Evolutionary conservation across 2,797 vertebrate genomes (phyloP).

Genomic region (Coccyzus lansbergi): DNA sequence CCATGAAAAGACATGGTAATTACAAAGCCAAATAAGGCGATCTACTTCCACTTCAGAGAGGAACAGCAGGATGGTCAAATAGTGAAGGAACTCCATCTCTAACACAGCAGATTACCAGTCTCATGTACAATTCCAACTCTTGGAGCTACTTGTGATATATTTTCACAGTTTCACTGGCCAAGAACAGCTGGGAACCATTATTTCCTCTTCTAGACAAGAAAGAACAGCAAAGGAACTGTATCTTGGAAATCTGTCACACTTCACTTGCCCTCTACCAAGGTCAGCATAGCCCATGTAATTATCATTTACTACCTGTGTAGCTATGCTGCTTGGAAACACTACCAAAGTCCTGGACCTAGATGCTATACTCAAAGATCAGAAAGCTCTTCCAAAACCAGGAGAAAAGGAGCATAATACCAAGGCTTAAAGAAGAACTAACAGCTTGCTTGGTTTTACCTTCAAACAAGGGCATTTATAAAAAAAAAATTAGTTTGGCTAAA

Average conservation of each 20-base stretch:
- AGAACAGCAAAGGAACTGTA: not conserved
- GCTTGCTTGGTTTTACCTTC: no score
- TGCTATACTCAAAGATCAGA: no score
- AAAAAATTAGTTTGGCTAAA: no score
- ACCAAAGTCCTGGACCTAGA: no score
- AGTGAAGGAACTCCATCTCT: not conserved
- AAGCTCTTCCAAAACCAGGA: no score
- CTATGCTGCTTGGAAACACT: no score
- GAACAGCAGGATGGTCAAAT: not conserved
- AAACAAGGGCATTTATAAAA: no score
- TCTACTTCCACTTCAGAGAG: not conserved
- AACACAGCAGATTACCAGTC: not conserved
- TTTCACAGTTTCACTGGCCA: accelerated
- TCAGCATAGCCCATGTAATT: no score
- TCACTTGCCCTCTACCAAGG: not conserved
- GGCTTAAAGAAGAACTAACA: no score
- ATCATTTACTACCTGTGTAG: no score
- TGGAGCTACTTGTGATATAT: not conserved
- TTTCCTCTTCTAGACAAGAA: not conserved
- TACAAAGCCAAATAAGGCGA: not conserved
- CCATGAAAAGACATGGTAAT: not conserved
- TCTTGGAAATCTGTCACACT: not conserved
- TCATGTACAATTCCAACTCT: not conserved
- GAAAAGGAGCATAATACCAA: no score
- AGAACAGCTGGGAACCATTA: not conserved